Evolutionary conservation across 1,140 invertebrate genomes (phyloP), one percentile per base, ranked within the genome.

Genomic region (Idris sp.): DNA sequence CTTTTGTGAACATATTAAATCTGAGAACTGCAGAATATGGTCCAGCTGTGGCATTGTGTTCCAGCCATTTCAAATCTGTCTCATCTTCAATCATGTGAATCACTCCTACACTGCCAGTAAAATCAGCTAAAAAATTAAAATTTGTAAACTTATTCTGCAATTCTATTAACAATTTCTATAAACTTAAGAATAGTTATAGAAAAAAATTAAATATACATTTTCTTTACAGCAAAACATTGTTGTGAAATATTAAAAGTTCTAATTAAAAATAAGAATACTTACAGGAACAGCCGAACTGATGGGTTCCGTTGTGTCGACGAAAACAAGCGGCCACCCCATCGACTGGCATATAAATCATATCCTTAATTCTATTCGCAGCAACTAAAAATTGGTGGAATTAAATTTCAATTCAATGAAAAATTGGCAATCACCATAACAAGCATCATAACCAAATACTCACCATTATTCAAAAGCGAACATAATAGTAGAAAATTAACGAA

Each of bases 231-330:
- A n/a, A n/a, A n/a, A n/a, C n/a, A n/a, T n/a, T n/a, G n/a, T n/a
- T n/a, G n/a, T n/a, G n/a, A n/a, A n/a, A n/a, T n/a, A n/a, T n/a
- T n/a, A n/a, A n/a, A n/a, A n/a, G n/a, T n/a, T n/a, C n/a, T n/a
- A n/a, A n/a, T n/a, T n/a, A n/a, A n/a, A n/a, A n/a, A n/a, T 19
- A 0, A 26, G n/a, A 46, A 74, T 77, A 91, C 91, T 92, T 90
- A 95, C 95, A 96, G 26, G 93, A 91, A 86, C 96, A 98, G 56
- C 97, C 97, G 81, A 94, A 92, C 84, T 97, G 94, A 89, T 98
- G 95, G 11, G 96, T 97, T 35, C 92, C 95, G 90, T 98, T 98
- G 28, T 98, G 86, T 71, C 94, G 89, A 74, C 95, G 90, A 82
- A 96, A 96, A 88, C 96, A 98, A 41, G 92, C 91, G 58, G 91